phyloP scores from a whole-genome alignment of 2,113 vertebrate species.

The Bos taurus region DNA sequence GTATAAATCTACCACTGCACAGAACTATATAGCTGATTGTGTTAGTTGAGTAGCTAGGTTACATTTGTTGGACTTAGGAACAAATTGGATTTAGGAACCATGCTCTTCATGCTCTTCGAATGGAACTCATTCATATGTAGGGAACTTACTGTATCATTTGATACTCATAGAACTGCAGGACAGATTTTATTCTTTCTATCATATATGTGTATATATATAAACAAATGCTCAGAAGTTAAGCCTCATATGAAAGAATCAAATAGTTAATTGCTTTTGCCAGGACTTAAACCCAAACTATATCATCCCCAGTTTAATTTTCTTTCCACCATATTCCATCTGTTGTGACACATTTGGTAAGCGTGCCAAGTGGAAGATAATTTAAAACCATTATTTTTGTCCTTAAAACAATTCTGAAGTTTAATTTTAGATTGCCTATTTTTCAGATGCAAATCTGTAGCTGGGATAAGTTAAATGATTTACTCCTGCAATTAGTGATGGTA shows the following conservation, averaged over 20 bases:
- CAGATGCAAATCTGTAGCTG: neutral
- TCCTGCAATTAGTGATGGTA: neutral
- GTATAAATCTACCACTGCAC: neutral
- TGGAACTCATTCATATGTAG: neutral
- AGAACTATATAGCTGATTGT: neutral
- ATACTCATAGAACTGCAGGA: neutral
- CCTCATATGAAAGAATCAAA: neutral
- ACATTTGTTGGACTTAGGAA: neutral
- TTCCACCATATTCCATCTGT: neutral
- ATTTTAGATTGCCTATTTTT: neutral
- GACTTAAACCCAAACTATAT: neutral
- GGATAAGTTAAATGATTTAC: neutral
- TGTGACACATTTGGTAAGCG: neutral
- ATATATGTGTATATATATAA: neutral
- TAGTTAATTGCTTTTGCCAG: neutral
- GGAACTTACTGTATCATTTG: neutral
- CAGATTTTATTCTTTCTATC: neutral
- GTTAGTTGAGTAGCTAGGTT: neutral
- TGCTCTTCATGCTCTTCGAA: neutral
- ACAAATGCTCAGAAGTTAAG: neutral
- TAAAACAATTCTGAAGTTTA: neutral
- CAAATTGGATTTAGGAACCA: neutral
- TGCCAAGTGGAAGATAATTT: neutral
- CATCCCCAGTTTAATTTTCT: neutral
- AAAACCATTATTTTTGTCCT: neutral